Base-by-base conservation (phyloP, 2,797 vertebrate species). In the Adelosebastes latens region DNA sequence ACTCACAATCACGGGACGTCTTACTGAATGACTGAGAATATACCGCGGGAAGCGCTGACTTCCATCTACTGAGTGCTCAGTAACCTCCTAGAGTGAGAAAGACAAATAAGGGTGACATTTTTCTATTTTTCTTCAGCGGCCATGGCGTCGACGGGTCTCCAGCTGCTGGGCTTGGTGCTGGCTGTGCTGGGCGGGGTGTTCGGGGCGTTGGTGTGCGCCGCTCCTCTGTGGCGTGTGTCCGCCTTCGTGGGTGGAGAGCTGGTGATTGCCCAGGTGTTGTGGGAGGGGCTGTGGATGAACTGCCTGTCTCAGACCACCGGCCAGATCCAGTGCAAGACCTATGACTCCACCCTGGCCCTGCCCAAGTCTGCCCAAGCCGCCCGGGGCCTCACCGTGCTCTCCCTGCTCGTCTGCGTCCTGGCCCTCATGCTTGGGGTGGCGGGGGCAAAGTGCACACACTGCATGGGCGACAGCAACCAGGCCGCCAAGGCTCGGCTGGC, bases 231-330 rank as follows among this genome's bases (percentile, higher is more conserved):
- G 95, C 94, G 94, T 0, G 88, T 95, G 32, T 96, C 95, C 0
- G 94, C 94, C 29, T 95, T 95, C 0, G 95, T 94, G 0, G 95
- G 93, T 0, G 93, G 93, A 2, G 94, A 96, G 91, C 86, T 96
- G 55, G 94, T 96, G 89, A 94, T 97, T 0, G 97, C 97, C 7
- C 97, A 98, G 93, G 95, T 97, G 80, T 87, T 97, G 84, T 98
- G 97, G 90, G 97, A 99, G 89, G 98, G 98, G 46, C 95, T 99
- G 22, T 99, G 98, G 98, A 99, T 99, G 98, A 97, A 96, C 83
- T 99, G 98, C 75, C 71, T 96, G 66, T 95, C 94, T 32, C 97
- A 99, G 91, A 96, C 96, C 82, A 98, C 97, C 0, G 97, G 98
- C 2, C 97, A 98, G 61, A 97, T 98, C 92, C 98, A 99, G 84